phyloP scores from a whole-genome alignment of 1,140 invertebrate genomes.

The Drosophila obscura region DNA sequence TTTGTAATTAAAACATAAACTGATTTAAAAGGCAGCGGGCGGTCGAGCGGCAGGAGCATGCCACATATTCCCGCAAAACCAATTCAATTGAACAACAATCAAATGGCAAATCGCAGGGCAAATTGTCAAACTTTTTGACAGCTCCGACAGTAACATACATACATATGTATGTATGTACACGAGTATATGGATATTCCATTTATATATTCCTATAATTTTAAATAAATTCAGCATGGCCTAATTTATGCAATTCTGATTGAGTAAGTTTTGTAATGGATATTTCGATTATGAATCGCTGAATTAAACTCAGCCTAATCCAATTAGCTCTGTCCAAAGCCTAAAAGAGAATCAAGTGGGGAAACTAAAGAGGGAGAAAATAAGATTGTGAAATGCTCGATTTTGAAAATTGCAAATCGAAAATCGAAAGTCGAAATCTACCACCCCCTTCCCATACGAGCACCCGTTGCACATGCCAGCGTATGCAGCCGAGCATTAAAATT shows the following conservation, averaged over 20 bases:
- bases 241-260: constrained; percentile 26
- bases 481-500: constrained; percentile 62
- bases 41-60: constrained; percentile 18
- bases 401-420: constrained; percentile 27
- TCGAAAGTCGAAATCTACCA: constrained; percentile 32
- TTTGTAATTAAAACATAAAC: constrained; percentile 55
- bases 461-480: constrained; percentile 42
- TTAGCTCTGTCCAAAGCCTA: not conserved
- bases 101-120: constrained; percentile 39
- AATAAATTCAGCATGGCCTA: constrained; percentile 6
- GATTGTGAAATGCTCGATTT: not conserved
- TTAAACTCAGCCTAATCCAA: constrained; percentile 11
- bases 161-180: not conserved
- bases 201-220: not conserved
- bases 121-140: constrained; percentile 59
- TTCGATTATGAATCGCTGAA: constrained; percentile 17
- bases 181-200: not conserved
- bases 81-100: constrained; percentile 48
- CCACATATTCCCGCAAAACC: constrained; percentile 34
- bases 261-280: constrained; percentile 9
- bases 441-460: constrained; percentile 17
- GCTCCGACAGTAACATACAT: constrained; percentile 15
- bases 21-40: constrained; percentile 2
- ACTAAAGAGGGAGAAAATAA: not conserved
- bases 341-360: not conserved